Percentiles rank a stretch among this genome's conserved stretches.
phyloP scores from a whole-genome alignment of 2,797 vertebrate genomes.

The Denticeps clupeoides region DNA sequence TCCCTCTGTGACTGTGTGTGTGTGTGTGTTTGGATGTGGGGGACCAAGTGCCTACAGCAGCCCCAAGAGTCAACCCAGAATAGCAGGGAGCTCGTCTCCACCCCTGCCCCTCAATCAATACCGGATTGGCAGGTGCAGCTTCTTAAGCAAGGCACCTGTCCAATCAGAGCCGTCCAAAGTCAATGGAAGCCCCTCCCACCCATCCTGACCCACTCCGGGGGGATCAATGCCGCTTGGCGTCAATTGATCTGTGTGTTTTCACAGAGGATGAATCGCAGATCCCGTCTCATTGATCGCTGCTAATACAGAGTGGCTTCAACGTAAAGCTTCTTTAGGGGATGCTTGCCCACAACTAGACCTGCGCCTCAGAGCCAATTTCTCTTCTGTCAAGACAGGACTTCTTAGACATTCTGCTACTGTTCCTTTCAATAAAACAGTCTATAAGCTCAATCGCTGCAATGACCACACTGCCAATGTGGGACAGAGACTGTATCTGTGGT shows the following conservation, averaged over 20 bases:
- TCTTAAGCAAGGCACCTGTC: conserved; percentile 32
- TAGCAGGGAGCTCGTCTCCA: conserved; percentile 28
- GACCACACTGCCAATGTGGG: too few relatives aligned
- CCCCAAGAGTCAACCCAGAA: conserved; percentile 28
- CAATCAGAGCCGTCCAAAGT: conserved; percentile 27
- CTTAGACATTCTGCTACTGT: too few relatives aligned
- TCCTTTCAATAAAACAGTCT: too few relatives aligned
- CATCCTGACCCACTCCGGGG: conserved; percentile 22
- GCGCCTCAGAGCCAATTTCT: too few relatives aligned
- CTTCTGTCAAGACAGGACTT: too few relatives aligned
- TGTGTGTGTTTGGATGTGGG: conserved; percentile 1
- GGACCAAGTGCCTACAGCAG: conserved; percentile 27
- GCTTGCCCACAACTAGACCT: too few relatives aligned
- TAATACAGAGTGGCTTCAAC: conserved; percentile 44
- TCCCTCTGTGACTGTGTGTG: background rate
- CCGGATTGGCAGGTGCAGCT: conserved; percentile 40
- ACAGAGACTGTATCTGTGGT: too few relatives aligned
- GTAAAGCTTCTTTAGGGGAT: conserved; percentile 19
- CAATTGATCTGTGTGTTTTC: conserved; percentile 55
- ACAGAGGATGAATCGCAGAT: too few relatives aligned
- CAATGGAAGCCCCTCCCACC: conserved; percentile 21
- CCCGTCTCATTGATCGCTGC: too few relatives aligned
- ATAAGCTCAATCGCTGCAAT: too few relatives aligned
- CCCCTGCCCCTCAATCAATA: conserved; percentile 43
- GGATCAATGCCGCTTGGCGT: conserved; percentile 32